These are phyloP conservation scores for Drosophila nr. fundita DNA, from an alignment of 2,888 invertebrate species.

Conservation along the genomic window DNA sequence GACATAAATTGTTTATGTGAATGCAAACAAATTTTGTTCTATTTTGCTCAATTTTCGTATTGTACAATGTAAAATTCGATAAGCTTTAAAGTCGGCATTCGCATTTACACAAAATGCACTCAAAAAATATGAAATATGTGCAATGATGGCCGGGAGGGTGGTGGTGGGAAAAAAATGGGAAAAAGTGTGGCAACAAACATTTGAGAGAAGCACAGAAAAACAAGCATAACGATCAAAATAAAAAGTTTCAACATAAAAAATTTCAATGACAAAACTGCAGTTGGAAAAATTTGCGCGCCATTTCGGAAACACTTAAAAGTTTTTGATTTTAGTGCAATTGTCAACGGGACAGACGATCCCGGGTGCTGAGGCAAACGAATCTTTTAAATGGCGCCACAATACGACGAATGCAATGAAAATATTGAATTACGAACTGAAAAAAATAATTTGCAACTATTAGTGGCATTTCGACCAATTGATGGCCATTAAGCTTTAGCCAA, in stretches of 20 bases:
- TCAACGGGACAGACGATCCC: conserved; percentile 10
- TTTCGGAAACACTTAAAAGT: conserved; percentile 69
- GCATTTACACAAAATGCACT: conserved; percentile 25
- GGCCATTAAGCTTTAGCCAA: neutral
- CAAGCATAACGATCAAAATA: conserved; percentile 52
- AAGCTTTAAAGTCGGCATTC: conserved; percentile 24
- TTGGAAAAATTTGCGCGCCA: conserved; percentile 59
- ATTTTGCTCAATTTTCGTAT: neutral
- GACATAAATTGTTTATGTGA: neutral
- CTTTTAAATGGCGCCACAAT: conserved; percentile 44
- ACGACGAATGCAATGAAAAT: conserved; percentile 30
- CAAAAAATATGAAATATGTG: conserved; percentile 33
- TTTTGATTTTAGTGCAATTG: conserved; percentile 44
- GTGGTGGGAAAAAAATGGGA: neutral
- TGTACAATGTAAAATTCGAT: neutral
- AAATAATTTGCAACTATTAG: conserved; percentile 3
- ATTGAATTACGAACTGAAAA: conserved; percentile 18
- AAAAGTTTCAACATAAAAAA: conserved; percentile 59
- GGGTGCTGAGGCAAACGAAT: neutral
- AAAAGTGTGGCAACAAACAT: conserved; percentile 22
- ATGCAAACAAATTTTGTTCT: neutral
- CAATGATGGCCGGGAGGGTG: neutral
- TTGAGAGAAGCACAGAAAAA: conserved; percentile 34
- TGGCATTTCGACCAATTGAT: neutral
- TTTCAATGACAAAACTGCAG: conserved; percentile 67